Evolutionary conservation across 2,888 invertebrate genomes (phyloP), one percentile per base, ranked within the genome.

Genomic region (Calameuta idolon): DNA sequence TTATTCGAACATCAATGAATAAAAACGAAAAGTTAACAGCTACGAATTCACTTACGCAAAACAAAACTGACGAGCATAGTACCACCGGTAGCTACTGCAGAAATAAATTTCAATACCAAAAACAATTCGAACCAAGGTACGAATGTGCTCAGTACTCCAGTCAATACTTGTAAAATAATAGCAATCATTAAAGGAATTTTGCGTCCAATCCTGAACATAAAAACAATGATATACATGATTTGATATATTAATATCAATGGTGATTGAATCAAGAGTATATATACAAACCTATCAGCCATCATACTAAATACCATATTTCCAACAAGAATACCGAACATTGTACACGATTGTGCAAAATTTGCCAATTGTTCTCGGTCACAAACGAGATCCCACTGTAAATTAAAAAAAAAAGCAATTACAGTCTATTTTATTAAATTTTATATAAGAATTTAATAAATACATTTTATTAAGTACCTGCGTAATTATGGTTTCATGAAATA

Each of bases 61-160:
- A 95, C 94, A 84, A 94, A 95, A 83, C 94, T 94, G 80, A 94
- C 94, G 33, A 95, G 92, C 94, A 95, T 95, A 2, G 94, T 94
- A 55, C 95, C 95, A 80, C 94, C 95, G 23, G 94, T 93, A 12
- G 94, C 93, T 76, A 93, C 89, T 40, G 95, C 94, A 77, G 94
- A 93, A 3, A 94, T 86, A 83, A 94, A 94, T 82, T 95, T 92
- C 75, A 93, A 92, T 23, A 93, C 83, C 34, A 95, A 87, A 87
- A 95, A 95, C 87, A 94, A 90, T 92, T 93, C 94, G 82, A 94
- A 93, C 87, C 93, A 92, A 5, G 94, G 93, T 3, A 93, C 93
- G 74, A 94, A 92, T 1, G 94, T 93, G 55, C 94, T 94, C 31
- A 93, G 79, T 35, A 94, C 91, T 76, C 94, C 95, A 15, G 93